Evolutionary conservation across 2,888 invertebrate genomes (phyloP), one percentile per base, ranked within the genome.

Genomic region (Zygogramma bicolorata): DNA sequence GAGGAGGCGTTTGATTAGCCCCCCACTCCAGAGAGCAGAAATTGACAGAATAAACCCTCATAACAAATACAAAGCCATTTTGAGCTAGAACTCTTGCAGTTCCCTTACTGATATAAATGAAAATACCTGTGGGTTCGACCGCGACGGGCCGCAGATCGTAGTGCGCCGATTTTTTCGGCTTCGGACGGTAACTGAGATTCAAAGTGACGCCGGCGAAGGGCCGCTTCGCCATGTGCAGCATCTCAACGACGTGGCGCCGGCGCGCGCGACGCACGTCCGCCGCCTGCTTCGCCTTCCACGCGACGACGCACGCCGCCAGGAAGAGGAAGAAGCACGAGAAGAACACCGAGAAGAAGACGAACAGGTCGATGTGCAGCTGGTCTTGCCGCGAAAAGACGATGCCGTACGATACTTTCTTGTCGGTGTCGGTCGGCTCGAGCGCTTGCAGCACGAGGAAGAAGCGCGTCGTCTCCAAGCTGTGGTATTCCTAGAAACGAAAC

Each of bases 291-390:
- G 97, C 94, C 86, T 98, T 98, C 97, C 97, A 98, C 4, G 96
- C 94, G 71, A 98, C 95, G 10, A 98, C 97, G 84, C 97, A 98
- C 22, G 95, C 94, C 10, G 97, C 97, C 79, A 98, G 89, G 85
- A 98, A 97, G 57, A 98, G 87, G 88, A 98, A 98, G 89, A 98
- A 98, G 85, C 97, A 97, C 7, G 97, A 97, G 87, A 98, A 98
- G 88, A 98, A 98, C 59, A 98, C 97, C 1, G 97, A 97, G 88
- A 97, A 98, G 88, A 98, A 98, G 69, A 98, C 98, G 86, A 98
- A 98, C 58, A 98, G 89, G 87, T 98, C 98, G 76, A 98, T 98
- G 84, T 97, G 97, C 34, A 97, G 90, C 87, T 98, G 98, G 88
- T 98, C 98, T 86, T 98, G 98, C 0, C 97, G 92, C 88, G 98